Percentiles rank a stretch among this genome's conserved stretches.
These are phyloP conservation scores for Pachypeltis micranthus DNA, from an alignment of 1,140 invertebrate species.

Conservation along the genomic window DNA sequence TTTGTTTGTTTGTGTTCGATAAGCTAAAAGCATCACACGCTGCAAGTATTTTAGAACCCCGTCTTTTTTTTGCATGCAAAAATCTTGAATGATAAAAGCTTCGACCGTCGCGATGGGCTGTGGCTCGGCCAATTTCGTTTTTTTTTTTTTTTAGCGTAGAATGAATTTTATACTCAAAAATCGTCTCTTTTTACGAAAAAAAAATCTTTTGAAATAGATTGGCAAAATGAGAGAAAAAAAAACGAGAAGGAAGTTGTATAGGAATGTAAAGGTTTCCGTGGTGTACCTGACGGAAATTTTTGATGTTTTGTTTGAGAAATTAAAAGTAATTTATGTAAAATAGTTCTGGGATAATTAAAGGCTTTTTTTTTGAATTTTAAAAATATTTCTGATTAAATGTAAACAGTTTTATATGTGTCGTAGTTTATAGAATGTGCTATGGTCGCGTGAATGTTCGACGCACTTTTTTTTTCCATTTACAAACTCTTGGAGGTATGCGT, in stretches of 20 bases:
- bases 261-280: background rate
- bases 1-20: no score
- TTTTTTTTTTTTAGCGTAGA: background rate
- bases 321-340: background rate
- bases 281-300: background rate
- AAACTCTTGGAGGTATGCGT: no score
- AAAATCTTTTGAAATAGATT: background rate
- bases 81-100: background rate
- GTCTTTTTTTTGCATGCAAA: background rate
- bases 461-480: background rate
- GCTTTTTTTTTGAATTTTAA: background rate
- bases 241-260: constrained; percentile 2
- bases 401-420: constrained; percentile 9
- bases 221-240: background rate
- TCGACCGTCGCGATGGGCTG: no score
- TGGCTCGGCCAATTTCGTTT: no score
- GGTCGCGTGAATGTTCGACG: background rate
- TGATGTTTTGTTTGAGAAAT: constrained; percentile 10
- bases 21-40: constrained; percentile 7
- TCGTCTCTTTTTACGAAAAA: background rate
- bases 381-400: background rate
- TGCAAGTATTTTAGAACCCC: no score
- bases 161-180: background rate
- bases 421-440: constrained; percentile 3
- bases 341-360: constrained; percentile 2